phyloP scores from a whole-genome alignment of 2,797 vertebrate species.

The Sebastes melanostomus region DNA sequence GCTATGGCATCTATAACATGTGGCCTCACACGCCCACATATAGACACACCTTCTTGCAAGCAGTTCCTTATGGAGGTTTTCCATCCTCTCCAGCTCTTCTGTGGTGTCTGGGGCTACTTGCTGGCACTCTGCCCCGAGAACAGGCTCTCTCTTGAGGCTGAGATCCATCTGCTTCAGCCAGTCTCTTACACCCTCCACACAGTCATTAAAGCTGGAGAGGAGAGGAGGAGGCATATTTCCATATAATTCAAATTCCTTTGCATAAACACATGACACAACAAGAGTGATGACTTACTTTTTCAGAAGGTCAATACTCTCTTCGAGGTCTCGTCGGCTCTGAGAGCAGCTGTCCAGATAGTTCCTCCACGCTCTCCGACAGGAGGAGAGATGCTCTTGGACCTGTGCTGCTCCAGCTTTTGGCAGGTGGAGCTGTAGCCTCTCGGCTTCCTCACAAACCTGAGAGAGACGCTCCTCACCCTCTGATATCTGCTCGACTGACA shows the following conservation, averaged over 20 bases:
- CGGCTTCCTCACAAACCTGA: slow-evolving; percentile 85
- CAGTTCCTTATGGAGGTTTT: slow-evolving; percentile 90
- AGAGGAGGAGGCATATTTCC: background rate
- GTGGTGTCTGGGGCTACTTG: slow-evolving; percentile 85
- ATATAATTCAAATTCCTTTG: slow-evolving; percentile 14
- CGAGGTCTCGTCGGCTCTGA: slow-evolving; percentile 84
- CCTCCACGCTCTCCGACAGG: slow-evolving; percentile 87
- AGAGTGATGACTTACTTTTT: slow-evolving; percentile 67
- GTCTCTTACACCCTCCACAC: slow-evolving; percentile 82
- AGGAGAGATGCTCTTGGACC: slow-evolving; percentile 88
- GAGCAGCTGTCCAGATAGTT: slow-evolving; percentile 85
- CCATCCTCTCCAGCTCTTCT: slow-evolving; percentile 88
- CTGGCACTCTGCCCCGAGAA: slow-evolving; percentile 81
- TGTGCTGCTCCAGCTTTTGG: slow-evolving; percentile 83
- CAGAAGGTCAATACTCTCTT: slow-evolving; percentile 86
- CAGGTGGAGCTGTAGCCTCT: slow-evolving; percentile 86
- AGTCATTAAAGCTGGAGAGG: slow-evolving; percentile 86
- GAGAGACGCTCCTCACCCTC: slow-evolving; percentile 86
- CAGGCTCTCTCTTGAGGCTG: slow-evolving; percentile 84
- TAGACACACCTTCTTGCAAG: slow-evolving; percentile 86
- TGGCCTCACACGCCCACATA: slow-evolving; percentile 1
- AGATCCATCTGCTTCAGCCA: slow-evolving; percentile 91
- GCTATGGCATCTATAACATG: slow-evolving; percentile 3
- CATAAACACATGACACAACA: background rate
- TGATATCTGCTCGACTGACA: slow-evolving; percentile 75